phyloP scores from a whole-genome alignment of 2,797 vertebrate species.

The Cossypha polioptera region DNA sequence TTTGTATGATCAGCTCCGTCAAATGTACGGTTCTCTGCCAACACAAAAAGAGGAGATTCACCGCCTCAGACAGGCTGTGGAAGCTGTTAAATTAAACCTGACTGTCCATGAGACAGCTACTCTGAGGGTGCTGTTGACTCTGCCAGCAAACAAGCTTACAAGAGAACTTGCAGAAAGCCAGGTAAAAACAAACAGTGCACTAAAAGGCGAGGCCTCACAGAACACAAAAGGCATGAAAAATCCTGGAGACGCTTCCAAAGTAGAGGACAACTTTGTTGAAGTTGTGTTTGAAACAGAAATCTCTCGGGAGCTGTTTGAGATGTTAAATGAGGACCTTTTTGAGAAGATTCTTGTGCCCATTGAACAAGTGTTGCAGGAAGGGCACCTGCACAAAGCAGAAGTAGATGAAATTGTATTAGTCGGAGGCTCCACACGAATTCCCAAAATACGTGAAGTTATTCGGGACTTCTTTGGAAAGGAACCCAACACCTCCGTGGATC shows the following conservation, averaged over 20 bases:
- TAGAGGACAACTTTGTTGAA: neutral
- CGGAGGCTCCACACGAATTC: constrained; percentile 95
- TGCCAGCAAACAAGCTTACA: constrained; percentile 53
- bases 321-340: constrained; percentile 92
- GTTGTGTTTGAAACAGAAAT: constrained; percentile 82
- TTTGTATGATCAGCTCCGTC: constrained; percentile 78
- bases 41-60: constrained; percentile 91
- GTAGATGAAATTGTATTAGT: constrained; percentile 96
- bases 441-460: constrained; percentile 89
- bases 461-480: constrained; percentile 91
- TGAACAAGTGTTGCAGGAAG: constrained; percentile 87
- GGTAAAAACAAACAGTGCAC: neutral
- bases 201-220: neutral
- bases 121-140: constrained; percentile 79
- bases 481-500: constrained; percentile 94
- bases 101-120: constrained; percentile 79
- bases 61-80: constrained; percentile 87
- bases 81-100: constrained; percentile 91
- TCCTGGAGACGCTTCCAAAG: neutral
- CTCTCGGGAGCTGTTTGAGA: constrained; percentile 87
- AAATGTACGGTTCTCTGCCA: constrained; percentile 80
- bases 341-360: constrained; percentile 92
- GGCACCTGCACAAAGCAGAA: constrained; percentile 83
- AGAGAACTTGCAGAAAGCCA: constrained; percentile 1
- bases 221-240: neutral